Evolutionary conservation across 2,888 invertebrate species (phyloP).

Genomic region (Mantis religiosa): DNA sequence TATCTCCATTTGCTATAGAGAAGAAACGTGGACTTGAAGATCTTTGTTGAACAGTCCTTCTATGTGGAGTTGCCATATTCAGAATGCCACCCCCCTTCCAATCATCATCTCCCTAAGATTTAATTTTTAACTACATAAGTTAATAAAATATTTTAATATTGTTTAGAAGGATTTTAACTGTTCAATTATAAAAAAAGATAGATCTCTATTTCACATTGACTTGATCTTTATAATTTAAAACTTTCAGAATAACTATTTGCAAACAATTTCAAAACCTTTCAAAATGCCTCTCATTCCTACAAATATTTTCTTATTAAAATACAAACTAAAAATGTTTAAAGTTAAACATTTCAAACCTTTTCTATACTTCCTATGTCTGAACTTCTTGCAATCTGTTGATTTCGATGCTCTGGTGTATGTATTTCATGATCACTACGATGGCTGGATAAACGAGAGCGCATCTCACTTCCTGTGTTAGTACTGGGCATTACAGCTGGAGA

Average conservation of each 20-base stretch:
- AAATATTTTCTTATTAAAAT: too few species aligned
- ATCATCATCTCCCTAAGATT: constrained; percentile 17
- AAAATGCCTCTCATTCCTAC: too few species aligned
- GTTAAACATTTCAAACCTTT: neutral
- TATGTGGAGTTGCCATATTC: constrained; percentile 8
- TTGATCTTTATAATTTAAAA: too few species aligned
- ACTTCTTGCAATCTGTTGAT: constrained; percentile 35
- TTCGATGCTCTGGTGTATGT: constrained; percentile 57
- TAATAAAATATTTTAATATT: too few species aligned
- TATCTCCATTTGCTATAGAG: constrained; percentile 7
- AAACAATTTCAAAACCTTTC: too few species aligned
- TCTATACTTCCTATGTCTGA: constrained; percentile 9
- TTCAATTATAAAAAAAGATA: too few species aligned
- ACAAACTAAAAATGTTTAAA: too few species aligned
- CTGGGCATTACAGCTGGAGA: neutral
- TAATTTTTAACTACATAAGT: neutral
- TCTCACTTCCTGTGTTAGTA: neutral
- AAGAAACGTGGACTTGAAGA: constrained; percentile 23
- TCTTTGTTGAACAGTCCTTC: neutral
- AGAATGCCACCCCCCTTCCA: constrained; percentile 3
- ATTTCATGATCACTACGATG: constrained; percentile 61
- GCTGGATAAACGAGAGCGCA: constrained; percentile 45
- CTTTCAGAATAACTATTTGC: too few species aligned
- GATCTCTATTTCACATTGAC: too few species aligned
- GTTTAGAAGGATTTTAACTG: too few species aligned